Evolutionary conservation across 2,888 invertebrate species (phyloP), one percentile per base, ranked within the genome.

Genomic region (Plebejus anna): DNA sequence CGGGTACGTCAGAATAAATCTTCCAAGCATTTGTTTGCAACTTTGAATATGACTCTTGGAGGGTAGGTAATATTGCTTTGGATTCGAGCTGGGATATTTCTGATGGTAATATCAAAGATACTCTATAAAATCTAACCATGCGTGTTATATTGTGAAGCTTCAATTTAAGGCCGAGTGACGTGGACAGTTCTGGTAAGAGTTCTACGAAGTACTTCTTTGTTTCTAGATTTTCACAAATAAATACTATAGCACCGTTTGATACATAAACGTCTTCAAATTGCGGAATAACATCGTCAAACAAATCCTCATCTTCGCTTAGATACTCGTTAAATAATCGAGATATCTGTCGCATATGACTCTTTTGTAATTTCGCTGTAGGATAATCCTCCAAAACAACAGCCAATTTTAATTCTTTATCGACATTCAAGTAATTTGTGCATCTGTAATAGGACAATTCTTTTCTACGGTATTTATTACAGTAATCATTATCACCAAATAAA

Each of bases 11-110:
- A 0, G 92, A 92, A 79, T 93, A 93, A 75, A 88, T 89, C 76
- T 93, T 93, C 92, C 92, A 93, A 76, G 89, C 87, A 75, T 90
- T 89, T 1, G 88, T 89, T 75, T 90, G 92, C n/a, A 93, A 82
- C 4, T 82, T 82, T 0, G 91, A 88, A 81, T 92, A 91, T 6
- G 81, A 84, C 6, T 79, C 79, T 79, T 89, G 85, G 4, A 92
- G 79, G 59, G 88, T 86, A 2, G 82, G 77, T 55, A 93, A 81
- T 51, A 93, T 88, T 61, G 90, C 88, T 2, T 85, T 79, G 0
- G 91, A 89, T 81, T 90, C 90, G 0, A 91, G 82, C 66, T 90
- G 86, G 0, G 91, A 89, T 1, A 87, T 82, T 36, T 92, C 90
- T 81, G 90, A 89, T 0, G 92, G 87, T 51, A 92, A 78, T 16